Evolutionary conservation across 2,888 invertebrate species (phyloP).

Genomic region (Atrina japonica): DNA sequence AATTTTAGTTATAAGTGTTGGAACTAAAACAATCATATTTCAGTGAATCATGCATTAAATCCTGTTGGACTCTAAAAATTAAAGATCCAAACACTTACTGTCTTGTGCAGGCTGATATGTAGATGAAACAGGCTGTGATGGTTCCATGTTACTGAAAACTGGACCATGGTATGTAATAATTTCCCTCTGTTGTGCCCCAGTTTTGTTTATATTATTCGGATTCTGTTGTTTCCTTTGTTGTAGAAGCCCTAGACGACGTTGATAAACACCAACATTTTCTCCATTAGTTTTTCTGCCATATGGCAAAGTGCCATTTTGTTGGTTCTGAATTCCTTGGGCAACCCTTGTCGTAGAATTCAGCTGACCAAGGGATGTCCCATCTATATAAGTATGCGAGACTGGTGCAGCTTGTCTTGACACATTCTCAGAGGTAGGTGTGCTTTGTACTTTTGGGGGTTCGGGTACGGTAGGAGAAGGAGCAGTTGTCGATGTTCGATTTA

Average conservation of each 20-base stretch:
- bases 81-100: too few species aligned
- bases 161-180: slow-evolving; percentile 60
- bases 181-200: slow-evolving; percentile 38
- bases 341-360: slow-evolving; percentile 20
- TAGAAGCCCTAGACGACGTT: slow-evolving; percentile 59
- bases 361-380: slow-evolving; percentile 69
- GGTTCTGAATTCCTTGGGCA: neutral
- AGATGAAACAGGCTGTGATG: slow-evolving; percentile 33
- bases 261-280: slow-evolving; percentile 30
- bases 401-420: slow-evolving; percentile 58
- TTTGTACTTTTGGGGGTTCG: slow-evolving; percentile 41
- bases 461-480: slow-evolving; percentile 7
- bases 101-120: slow-evolving; percentile 35
- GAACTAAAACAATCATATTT: too few species aligned
- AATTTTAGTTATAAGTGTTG: too few species aligned
- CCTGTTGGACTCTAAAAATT: too few species aligned
- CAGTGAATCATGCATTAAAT: too few species aligned
- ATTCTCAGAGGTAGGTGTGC: slow-evolving; percentile 22
- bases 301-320: slow-evolving; percentile 4
- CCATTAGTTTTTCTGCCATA: neutral
- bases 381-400: slow-evolving; percentile 72
- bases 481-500: slow-evolving; percentile 53
- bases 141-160: slow-evolving; percentile 54
- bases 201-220: slow-evolving; percentile 56
- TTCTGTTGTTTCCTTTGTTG: slow-evolving; percentile 65